Evolutionary conservation across 2,888 invertebrate species (phyloP).

Genomic region (Tenthredo scrophulariae): DNA sequence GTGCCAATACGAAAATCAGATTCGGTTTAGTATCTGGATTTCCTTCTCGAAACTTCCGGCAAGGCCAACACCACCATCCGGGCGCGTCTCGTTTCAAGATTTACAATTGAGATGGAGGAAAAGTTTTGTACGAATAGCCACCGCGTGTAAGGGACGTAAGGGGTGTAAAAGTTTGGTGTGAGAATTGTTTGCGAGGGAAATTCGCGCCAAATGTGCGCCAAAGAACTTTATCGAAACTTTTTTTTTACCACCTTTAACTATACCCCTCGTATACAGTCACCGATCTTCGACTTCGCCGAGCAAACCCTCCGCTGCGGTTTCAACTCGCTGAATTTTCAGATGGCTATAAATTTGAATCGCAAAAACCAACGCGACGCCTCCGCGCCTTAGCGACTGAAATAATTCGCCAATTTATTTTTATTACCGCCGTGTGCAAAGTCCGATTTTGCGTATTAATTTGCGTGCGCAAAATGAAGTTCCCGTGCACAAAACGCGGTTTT

Average conservation of each 20-base stretch:
- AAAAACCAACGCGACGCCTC: background rate
- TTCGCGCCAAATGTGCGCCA: constrained; percentile 21
- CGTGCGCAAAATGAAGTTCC: no score
- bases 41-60: constrained; percentile 23
- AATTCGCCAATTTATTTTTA: background rate
- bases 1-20: background rate
- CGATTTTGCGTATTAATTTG: no score
- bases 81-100: constrained; percentile 1
- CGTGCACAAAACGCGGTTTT: no score
- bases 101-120: constrained; percentile 36
- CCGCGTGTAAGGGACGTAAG: constrained; percentile 18
- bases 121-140: constrained; percentile 18
- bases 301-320: background rate
- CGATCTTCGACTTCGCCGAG: constrained; percentile 7
- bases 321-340: background rate
- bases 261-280: background rate
- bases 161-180: constrained; percentile 6
- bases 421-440: no score
- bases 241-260: background rate
- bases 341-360: background rate
- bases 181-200: constrained; percentile 31
- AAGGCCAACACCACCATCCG: background rate
- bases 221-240: background rate
- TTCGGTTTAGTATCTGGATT: constrained; percentile 13
- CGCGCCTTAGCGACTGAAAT: background rate